Evolutionary conservation across 1,140 invertebrate genomes (phyloP).

Genomic region (Drosophila subpulchrella): DNA sequence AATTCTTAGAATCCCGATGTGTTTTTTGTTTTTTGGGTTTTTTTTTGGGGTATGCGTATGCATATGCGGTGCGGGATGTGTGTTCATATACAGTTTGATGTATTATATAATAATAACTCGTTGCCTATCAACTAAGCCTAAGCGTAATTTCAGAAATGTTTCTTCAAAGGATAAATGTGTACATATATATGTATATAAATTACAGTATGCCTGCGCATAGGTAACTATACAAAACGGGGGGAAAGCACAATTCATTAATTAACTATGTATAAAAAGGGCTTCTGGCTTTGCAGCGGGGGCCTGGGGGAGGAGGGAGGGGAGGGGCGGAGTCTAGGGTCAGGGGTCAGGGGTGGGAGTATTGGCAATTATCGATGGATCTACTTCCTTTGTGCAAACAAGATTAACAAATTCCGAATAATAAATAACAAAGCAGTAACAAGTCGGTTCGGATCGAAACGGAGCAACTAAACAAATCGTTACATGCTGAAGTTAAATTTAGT

Average conservation of each 20-base stretch:
- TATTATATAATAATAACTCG: slow-evolving; percentile 77
- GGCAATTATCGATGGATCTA: slow-evolving; percentile 23
- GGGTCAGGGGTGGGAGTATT: slow-evolving; percentile 27
- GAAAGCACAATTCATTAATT: slow-evolving; percentile 31
- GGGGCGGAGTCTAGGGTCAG: no score
- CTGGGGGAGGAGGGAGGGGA: background rate
- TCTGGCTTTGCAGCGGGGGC: background rate
- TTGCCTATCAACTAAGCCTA: slow-evolving; percentile 64
- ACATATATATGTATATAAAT: slow-evolving; percentile 43
- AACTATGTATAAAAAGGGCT: slow-evolving; percentile 24
- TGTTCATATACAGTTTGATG: slow-evolving; percentile 60
- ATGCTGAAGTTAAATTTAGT: slow-evolving; percentile 23
- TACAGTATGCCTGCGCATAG: slow-evolving; percentile 55
- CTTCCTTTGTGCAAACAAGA: slow-evolving; percentile 37
- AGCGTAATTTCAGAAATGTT: slow-evolving; percentile 70
- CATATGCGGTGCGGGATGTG: slow-evolving; percentile 7
- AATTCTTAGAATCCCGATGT: slow-evolving; percentile 58
- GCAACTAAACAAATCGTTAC: slow-evolving; percentile 8
- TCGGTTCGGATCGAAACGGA: background rate
- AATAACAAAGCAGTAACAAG: slow-evolving; percentile 61
- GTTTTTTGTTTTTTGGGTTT: slow-evolving; percentile 13
- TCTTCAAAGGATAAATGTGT: slow-evolving; percentile 43
- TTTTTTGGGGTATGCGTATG: background rate
- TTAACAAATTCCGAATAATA: slow-evolving; percentile 63
- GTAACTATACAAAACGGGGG: slow-evolving; percentile 40